Evolutionary conservation across 2,113 vertebrate genomes (phyloP).

Genomic region (Peromyscus polionotus): DNA sequence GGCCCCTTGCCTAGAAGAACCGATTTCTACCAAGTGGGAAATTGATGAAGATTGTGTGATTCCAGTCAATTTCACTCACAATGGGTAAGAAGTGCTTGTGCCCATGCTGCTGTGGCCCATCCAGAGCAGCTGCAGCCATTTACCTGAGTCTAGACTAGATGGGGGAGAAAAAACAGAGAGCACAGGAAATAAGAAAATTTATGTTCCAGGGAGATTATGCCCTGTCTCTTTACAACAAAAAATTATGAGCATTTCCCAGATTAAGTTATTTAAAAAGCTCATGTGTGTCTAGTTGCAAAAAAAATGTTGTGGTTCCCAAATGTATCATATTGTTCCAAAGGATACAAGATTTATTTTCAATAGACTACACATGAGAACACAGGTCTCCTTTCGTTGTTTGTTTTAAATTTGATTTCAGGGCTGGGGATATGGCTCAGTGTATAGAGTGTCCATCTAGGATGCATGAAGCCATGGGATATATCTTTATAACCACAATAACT

Average conservation of each 20-base stretch:
- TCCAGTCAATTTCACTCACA: constrained; percentile 84
- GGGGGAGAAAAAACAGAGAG: background rate
- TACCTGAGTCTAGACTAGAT: constrained; percentile 58
- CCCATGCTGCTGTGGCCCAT: constrained; percentile 57
- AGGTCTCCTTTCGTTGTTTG: background rate
- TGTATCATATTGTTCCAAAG: background rate
- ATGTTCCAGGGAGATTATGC: background rate
- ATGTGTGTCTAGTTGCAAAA: background rate
- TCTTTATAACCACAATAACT: background rate
- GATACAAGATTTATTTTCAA: background rate
- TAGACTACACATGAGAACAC: background rate
- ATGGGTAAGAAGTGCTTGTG: constrained; percentile 60
- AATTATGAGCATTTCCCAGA: background rate
- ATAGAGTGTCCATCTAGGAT: background rate
- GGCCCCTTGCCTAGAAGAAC: constrained; percentile 69
- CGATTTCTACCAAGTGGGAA: constrained; percentile 79
- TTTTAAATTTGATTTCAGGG: constrained; percentile 10
- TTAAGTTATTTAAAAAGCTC: background rate
- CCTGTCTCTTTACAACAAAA: background rate
- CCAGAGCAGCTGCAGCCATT: constrained; percentile 63
- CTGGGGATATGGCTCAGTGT: no score
- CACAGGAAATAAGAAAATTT: background rate
- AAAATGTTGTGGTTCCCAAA: background rate
- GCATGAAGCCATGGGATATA: background rate
- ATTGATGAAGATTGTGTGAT: constrained; percentile 83